phyloP scores from a whole-genome alignment of 2,797 vertebrate species.

The Thripadectes ignobilis region DNA sequence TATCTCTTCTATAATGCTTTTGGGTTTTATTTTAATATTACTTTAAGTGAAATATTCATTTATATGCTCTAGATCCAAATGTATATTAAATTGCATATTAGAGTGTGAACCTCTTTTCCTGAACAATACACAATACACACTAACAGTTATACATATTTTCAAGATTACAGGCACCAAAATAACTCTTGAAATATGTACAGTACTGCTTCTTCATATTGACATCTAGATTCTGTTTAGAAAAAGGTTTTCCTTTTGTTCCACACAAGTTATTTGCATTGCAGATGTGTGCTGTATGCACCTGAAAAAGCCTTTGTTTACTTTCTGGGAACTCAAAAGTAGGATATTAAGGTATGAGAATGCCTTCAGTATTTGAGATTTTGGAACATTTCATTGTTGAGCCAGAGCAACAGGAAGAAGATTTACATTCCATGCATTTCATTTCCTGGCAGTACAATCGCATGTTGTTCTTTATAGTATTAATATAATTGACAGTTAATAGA shows the following conservation, averaged over 20 bases:
- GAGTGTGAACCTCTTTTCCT: neutral
- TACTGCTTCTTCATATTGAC: neutral
- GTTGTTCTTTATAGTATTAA: neutral
- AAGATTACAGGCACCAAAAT: neutral
- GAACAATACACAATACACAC: neutral
- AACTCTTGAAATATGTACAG: neutral
- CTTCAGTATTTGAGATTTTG: neutral
- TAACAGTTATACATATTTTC: neutral
- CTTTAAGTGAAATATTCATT: neutral
- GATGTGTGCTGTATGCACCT: neutral
- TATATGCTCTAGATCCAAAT: neutral
- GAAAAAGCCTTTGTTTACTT: neutral
- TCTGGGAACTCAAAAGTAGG: accelerated
- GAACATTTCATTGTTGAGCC: neutral
- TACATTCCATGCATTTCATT: neutral
- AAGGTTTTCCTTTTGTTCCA: neutral
- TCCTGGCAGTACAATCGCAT: neutral
- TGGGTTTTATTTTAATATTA: neutral
- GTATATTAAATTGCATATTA: neutral
- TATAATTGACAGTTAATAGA: neutral
- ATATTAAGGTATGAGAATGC: neutral
- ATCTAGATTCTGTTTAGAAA: neutral
- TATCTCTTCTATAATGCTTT: neutral
- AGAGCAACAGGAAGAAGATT: neutral
- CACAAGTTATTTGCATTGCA: neutral